Evolutionary conservation across 2,113 vertebrate species (phyloP).

Genomic region (Actenoides lindsayi): DNA sequence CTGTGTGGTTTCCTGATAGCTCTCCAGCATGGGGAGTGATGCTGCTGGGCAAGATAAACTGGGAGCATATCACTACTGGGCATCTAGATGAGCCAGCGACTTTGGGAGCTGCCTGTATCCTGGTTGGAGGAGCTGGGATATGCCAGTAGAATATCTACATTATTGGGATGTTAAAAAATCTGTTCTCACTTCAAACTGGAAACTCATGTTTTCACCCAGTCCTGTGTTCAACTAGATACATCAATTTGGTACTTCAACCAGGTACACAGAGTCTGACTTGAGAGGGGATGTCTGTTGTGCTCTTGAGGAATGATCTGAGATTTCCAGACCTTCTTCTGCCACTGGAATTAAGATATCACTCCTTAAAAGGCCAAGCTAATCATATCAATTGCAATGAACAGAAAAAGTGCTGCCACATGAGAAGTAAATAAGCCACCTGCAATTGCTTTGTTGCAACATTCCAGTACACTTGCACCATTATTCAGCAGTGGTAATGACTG

Average conservation of each 20-base stretch:
- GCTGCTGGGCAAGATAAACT: background rate
- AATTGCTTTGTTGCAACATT: background rate
- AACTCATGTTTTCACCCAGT: background rate
- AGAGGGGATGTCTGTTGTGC: background rate
- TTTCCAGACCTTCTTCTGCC: background rate
- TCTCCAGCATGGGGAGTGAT: accelerated
- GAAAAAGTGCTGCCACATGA: background rate
- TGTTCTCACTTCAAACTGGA: background rate
- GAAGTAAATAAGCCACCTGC: background rate
- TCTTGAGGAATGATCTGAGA: background rate
- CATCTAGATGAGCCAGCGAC: background rate
- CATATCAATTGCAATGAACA: background rate
- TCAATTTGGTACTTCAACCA: background rate
- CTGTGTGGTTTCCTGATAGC: background rate
- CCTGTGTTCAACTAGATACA: background rate
- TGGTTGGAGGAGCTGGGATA: accelerated
- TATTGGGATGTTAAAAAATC: background rate
- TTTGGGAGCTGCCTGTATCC: background rate
- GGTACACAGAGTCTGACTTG: background rate
- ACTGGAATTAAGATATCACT: background rate
- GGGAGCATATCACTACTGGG: background rate
- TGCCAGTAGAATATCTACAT: background rate
- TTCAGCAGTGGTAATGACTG: background rate
- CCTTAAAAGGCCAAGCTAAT: background rate
- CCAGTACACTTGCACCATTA: background rate